Evolutionary conservation across 2,113 vertebrate genomes (phyloP).

Genomic region (Platysternon megacephalum): DNA sequence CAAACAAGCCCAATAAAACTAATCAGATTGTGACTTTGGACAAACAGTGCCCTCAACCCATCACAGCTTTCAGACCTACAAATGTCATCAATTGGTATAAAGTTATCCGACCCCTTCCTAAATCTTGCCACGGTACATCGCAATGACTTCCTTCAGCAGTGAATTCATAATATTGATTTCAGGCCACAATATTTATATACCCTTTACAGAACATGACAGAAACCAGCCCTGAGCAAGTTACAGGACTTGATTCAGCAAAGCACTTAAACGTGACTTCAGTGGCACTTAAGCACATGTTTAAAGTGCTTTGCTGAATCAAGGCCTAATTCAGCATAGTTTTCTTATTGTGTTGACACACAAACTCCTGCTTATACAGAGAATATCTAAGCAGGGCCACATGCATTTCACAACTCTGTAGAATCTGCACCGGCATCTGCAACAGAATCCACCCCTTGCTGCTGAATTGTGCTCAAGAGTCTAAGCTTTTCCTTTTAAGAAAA

Average conservation of each 20-base stretch:
- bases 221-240: neutral
- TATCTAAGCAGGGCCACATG: neutral
- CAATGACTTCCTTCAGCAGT: neutral
- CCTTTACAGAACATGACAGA: neutral
- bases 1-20: neutral
- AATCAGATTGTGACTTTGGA: neutral
- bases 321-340: neutral
- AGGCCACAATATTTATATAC: neutral
- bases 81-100: slow-evolving; percentile 17
- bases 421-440: neutral
- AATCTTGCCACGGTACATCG: neutral
- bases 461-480: neutral
- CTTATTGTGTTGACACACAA: neutral
- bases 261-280: neutral
- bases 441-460: neutral
- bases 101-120: slow-evolving; percentile 2
- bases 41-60: neutral
- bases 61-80: slow-evolving; percentile 2
- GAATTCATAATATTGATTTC: slow-evolving; percentile 14
- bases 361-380: neutral
- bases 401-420: neutral
- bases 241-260: neutral
- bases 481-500: neutral
- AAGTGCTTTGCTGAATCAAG: neutral
- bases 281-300: rapidly evolving